phyloP scores from a whole-genome alignment of 2,113 vertebrate species.

The Circaetus cinerascens region DNA sequence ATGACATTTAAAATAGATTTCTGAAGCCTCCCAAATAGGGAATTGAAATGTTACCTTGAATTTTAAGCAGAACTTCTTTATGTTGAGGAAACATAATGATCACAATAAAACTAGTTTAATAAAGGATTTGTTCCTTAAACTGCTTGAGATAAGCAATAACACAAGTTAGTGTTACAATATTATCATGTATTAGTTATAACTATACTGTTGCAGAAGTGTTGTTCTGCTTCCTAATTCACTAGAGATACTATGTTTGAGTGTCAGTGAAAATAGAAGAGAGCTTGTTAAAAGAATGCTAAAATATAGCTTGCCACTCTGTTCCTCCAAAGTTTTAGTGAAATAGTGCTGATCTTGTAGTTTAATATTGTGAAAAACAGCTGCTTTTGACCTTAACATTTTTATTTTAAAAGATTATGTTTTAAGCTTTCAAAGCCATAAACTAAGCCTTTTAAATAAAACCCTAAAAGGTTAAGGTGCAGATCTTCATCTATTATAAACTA shows the following conservation, averaged over 20 bases:
- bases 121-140: neutral
- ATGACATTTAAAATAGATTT: constrained; percentile 49
- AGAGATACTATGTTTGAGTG: neutral
- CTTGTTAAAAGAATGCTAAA: neutral
- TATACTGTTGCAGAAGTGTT: neutral
- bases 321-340: neutral
- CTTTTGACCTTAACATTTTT: neutral
- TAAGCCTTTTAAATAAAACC: neutral
- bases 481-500: neutral
- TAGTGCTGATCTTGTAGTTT: neutral
- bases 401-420: neutral
- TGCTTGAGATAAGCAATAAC: neutral
- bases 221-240: neutral
- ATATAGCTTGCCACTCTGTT: neutral
- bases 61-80: neutral
- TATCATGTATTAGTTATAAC: neutral
- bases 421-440: neutral
- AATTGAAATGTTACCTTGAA: constrained; percentile 35
- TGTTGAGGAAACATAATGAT: neutral
- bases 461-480: neutral
- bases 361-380: neutral
- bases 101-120: neutral
- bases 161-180: neutral
- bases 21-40: neutral
- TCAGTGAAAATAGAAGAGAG: neutral